Conservation (phyloP, 2,888 invertebrate species). For the Tenthredo amoena region DNA sequence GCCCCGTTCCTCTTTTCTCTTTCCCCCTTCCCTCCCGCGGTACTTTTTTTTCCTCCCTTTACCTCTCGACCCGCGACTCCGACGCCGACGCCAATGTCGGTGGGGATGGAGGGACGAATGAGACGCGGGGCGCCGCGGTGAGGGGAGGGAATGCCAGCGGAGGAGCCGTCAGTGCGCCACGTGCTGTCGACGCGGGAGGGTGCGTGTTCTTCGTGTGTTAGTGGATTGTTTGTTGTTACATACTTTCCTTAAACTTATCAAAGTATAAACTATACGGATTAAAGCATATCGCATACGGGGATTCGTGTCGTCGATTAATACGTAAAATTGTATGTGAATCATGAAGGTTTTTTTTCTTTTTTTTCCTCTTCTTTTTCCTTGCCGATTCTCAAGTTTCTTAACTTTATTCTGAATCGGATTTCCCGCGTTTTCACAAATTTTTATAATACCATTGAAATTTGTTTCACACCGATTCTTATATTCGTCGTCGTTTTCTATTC, state of each 20-base stretch:
- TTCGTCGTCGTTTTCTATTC: not conserved
- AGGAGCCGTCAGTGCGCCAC: constrained; percentile 77
- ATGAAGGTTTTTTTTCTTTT: too few species aligned
- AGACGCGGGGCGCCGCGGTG: constrained; percentile 55
- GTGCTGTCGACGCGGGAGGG: constrained; percentile 76
- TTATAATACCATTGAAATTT: too few species aligned
- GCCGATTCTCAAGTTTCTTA: too few species aligned
- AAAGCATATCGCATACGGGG: not conserved
- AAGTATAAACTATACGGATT: not conserved
- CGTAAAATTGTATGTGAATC: too few species aligned
- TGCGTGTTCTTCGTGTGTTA: constrained; percentile 65
- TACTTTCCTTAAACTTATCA: not conserved
- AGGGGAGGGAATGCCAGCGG: constrained; percentile 66
- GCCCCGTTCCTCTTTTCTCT: not conserved
- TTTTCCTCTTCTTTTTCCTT: too few species aligned
- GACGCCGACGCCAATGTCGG: constrained; percentile 39
- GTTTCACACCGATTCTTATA: not conserved
- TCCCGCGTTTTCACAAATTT: too few species aligned
- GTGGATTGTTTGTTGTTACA: constrained; percentile 12
- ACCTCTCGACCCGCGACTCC: constrained; percentile 10
- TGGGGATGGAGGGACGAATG: constrained; percentile 41
- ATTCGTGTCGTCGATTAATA: too few species aligned
- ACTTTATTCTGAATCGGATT: too few species aligned
- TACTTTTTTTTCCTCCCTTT: not conserved
- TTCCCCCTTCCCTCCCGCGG: not conserved